Base-by-base conservation (phyloP, 2,113 vertebrate species). In the Varanus komodoensis region DNA sequence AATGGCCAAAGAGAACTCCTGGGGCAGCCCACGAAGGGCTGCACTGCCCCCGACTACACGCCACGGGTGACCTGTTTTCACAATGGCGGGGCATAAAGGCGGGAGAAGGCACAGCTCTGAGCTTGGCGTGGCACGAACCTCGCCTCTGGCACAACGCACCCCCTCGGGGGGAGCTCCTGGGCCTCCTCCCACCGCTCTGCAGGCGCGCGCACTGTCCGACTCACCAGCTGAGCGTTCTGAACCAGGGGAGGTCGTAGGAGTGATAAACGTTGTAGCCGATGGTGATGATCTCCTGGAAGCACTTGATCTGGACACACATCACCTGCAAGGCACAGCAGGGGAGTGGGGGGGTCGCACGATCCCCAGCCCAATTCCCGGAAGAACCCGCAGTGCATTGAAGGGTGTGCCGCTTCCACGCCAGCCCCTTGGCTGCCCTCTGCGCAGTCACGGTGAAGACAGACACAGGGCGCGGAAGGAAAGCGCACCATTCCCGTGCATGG, bases 211-310 rank as follows among this genome's bases (percentile, higher is more conserved):
- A 44, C 38, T 44, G 38, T 44, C 38, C 38, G 38, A 44, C 38
- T 98, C 96, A 99, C 99, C 99, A 99, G 94, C 99, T 99, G 93
- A 99, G 97, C 0, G 99, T 99, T 95, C 99, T 97, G 97, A 99
- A 99, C 99, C 99, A 99, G 89, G 99, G 99, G 83, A 99, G 97
- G 95, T 99, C 98, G 1, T 99, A 99, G 0, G 99, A 99, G 96
- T 99, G 99, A 94, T 99, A 99, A 69, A 99, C 99, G 0, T 98
- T 99, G 95, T 99, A 99, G 89, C 99, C 99, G 14, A 99, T 99
- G 3, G 97, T 99, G 97, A 99, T 99, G 92, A 99, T 99, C 96
- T 99, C 99, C 0, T 99, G 99, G 97, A 99, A 99, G 95, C 99
- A 99, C 88, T 99, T 99, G 94, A 99, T 99, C 98, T 99, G 99